Evolutionary conservation across 2,888 invertebrate species (phyloP), one percentile per base, ranked within the genome.

Genomic region (Calliopum simillimum): DNA sequence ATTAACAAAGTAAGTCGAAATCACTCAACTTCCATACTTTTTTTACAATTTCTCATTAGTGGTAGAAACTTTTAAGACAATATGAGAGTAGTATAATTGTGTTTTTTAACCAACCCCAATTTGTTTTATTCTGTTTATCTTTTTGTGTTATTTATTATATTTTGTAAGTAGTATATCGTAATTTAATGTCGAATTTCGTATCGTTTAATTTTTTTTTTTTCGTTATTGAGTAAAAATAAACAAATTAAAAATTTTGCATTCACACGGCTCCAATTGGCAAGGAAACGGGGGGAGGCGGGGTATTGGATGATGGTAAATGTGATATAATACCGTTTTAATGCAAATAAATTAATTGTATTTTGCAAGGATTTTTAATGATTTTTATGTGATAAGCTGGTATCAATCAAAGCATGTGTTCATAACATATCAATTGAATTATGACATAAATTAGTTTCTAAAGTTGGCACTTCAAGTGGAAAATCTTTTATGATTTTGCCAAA

Each of bases 321-420:
- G 33, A 16, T 47, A 16, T 16, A 63, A 33, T 63, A 63, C 63
- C 63, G 63, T 49, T 49, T n/a, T 61, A 47, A n/a, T 62, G 47
- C 33, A 6, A 33, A 8, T 4, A 5, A 33, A 8, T 33, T 1
- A 33, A 8, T 8, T 33, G 33, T 19, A 25, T n/a, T 61, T 33
- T 33, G 49, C 3, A 49, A 21, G 43, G 3, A n/a, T 62, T 47
- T 49, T 49, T 46, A 46, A 23, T 19, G 25, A 6, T 16, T 53
- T 21, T 53, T 33, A 6, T 8, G 8, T 33, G 33, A 46, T 33
- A 49, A 47, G 63, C 63, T 25, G 33, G 49, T 21, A 63, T 53
- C 53, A 12, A 53, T 53, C 53, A 23, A 23, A 63, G 33, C 13
- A 25, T 63, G 19, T 25, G 33, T 43, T 13, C 6, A 33, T 8